These are phyloP conservation scores for Scopus umbretta DNA, from an alignment of 2,113 vertebrate genomes.

Conservation along the genomic window DNA sequence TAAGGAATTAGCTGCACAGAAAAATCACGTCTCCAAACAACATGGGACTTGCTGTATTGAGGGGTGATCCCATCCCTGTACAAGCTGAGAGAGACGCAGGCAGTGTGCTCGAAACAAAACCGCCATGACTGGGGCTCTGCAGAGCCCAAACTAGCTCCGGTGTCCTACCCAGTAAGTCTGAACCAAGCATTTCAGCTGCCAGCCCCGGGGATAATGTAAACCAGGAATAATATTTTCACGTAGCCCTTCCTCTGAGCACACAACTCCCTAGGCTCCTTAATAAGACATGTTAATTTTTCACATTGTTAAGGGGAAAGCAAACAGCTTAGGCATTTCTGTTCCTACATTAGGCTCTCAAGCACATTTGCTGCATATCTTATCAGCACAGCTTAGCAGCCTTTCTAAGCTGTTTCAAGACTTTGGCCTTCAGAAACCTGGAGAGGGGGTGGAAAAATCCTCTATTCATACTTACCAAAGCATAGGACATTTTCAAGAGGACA, in stretches of 20 bases:
- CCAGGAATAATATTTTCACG: not conserved
- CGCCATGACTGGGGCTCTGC: not conserved
- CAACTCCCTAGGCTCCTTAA: not conserved
- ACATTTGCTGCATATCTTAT: constrained; percentile 22
- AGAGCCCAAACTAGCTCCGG: not conserved
- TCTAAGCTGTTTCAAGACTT: constrained; percentile 26
- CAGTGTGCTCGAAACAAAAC: not conserved
- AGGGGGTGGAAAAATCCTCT: constrained; percentile 4
- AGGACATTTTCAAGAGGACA: constrained; percentile 23
- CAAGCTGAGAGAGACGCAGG: not conserved
- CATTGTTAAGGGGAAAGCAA: constrained; percentile 24
- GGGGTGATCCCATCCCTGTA: not conserved
- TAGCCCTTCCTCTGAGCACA: not conserved
- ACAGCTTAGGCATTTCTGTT: constrained; percentile 32
- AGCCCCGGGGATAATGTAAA: not conserved
- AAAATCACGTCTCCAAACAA: not conserved
- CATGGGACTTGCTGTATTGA: not conserved
- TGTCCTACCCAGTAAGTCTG: not conserved
- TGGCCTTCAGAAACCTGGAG: constrained; percentile 34
- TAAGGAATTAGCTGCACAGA: not conserved
- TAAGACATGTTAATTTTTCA: constrained; percentile 25
- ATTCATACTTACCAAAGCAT: not conserved
- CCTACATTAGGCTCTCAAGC: not conserved
- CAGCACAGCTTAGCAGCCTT: constrained; percentile 26
- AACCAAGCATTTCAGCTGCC: not conserved